phyloP scores from a whole-genome alignment of 2,113 vertebrate species.

The Camarhynchus parvulus region DNA sequence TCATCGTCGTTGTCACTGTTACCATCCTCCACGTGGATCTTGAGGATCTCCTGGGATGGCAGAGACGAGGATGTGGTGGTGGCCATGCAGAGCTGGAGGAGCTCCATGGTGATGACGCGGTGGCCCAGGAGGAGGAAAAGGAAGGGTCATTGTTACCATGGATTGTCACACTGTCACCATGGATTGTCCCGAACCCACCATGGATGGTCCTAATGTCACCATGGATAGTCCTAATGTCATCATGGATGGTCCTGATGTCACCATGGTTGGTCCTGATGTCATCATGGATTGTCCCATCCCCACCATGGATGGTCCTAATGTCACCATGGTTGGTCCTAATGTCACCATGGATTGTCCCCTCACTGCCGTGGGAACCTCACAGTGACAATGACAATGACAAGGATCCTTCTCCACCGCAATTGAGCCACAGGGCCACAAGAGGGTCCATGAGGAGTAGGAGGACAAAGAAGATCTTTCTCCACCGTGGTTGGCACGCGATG shows the following conservation, averaged over 20 bases:
- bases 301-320: not conserved
- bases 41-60: not conserved
- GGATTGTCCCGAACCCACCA: not conserved
- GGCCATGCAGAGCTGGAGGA: not conserved
- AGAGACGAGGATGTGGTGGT: too few relatives aligned
- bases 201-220: not conserved
- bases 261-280: not conserved
- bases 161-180: not conserved
- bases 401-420: not conserved
- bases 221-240: not conserved
- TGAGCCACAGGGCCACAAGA: not conserved
- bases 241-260: not conserved
- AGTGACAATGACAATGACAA: not conserved
- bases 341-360: not conserved
- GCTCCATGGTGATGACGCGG: accelerated
- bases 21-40: not conserved
- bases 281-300: not conserved
- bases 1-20: too few relatives aligned
- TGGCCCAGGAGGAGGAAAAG: too few relatives aligned
- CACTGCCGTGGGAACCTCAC: too few relatives aligned
- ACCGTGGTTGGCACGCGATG: accelerated
- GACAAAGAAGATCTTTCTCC: not conserved
- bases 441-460: not conserved
- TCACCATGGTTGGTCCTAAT: not conserved
- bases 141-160: not conserved